A percentile compares a stretch with the other conserved stretches of the same genome.
phyloP scores from a whole-genome alignment of 2,113 vertebrate genomes.

The Nesoenas mayeri region DNA sequence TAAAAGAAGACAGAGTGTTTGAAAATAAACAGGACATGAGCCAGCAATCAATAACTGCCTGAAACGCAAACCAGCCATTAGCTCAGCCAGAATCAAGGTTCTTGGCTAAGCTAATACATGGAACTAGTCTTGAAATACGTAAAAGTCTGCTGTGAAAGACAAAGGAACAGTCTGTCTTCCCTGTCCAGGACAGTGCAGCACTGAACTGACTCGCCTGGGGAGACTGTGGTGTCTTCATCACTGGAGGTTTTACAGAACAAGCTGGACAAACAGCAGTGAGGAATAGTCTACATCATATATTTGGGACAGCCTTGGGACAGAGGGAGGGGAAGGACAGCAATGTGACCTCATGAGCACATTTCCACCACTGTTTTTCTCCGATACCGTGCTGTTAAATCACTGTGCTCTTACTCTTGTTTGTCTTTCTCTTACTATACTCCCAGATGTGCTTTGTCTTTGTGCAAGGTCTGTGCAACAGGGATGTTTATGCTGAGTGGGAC shows the following conservation, averaged over 20 bases:
- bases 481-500: neutral
- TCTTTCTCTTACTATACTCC: neutral
- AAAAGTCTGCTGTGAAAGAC: neutral
- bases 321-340: neutral
- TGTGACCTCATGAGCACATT: neutral
- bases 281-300: neutral
- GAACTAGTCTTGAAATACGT: conserved; percentile 8
- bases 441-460: neutral
- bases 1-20: neutral
- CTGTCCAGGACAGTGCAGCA: neutral
- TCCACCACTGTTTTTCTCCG: neutral
- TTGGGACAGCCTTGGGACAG: neutral
- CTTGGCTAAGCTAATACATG: neutral
- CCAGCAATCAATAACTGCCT: conserved; percentile 28
- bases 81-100: neutral
- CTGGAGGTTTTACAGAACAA: neutral
- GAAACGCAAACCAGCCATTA: neutral
- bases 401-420: neutral
- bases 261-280: neutral
- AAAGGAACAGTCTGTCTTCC: conserved; percentile 10
- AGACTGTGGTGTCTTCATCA: neutral
- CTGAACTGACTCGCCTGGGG: neutral
- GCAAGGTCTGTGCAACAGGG: neutral
- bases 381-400: neutral
- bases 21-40: neutral